Percentiles rank a stretch among this genome's conserved stretches.
Conservation (phyloP, 2,797 vertebrate species). For the Dipus sagitta region DNA sequence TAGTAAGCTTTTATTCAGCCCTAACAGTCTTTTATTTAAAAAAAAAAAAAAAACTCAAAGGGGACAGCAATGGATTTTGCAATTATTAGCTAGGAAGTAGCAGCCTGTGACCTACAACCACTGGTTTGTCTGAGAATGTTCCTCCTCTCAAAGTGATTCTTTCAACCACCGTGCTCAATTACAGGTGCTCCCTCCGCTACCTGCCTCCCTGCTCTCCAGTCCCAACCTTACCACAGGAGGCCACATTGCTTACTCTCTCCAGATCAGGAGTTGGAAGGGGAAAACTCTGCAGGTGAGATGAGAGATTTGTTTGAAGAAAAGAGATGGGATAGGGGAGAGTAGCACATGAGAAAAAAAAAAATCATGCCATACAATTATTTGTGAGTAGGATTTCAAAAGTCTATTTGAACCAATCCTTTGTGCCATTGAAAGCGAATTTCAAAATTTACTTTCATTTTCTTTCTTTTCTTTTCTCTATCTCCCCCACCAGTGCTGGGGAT, state of each 20-base stretch:
- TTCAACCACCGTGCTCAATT: constrained; percentile 76
- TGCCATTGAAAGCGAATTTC: constrained; percentile 63
- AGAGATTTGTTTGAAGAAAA: constrained; percentile 13
- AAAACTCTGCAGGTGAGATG: constrained; percentile 42
- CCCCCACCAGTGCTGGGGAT: neutral
- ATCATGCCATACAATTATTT: neutral
- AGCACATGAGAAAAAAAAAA: neutral
- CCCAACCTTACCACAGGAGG: neutral
- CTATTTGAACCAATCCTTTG: constrained; percentile 63
- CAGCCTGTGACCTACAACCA: constrained; percentile 82
- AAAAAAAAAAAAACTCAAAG: constrained; percentile 82
- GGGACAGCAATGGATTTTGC: constrained; percentile 84
- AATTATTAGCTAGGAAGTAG: constrained; percentile 84
- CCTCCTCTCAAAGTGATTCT: constrained; percentile 70
- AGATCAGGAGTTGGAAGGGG: neutral
- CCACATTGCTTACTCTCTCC: neutral
- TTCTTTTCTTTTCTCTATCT: neutral
- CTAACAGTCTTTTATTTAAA: constrained; percentile 84
- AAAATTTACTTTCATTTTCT: constrained; percentile 43
- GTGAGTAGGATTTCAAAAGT: constrained; percentile 64
- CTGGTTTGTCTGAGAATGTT: constrained; percentile 63
- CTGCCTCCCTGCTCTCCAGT: neutral
- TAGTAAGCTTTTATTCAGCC: constrained; percentile 89
- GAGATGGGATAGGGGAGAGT: neutral
- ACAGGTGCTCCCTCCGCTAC: neutral